Evolutionary conservation across 2,888 invertebrate species (phyloP), one percentile per base, ranked within the genome.

Genomic region (Pterobdella sp.): DNA sequence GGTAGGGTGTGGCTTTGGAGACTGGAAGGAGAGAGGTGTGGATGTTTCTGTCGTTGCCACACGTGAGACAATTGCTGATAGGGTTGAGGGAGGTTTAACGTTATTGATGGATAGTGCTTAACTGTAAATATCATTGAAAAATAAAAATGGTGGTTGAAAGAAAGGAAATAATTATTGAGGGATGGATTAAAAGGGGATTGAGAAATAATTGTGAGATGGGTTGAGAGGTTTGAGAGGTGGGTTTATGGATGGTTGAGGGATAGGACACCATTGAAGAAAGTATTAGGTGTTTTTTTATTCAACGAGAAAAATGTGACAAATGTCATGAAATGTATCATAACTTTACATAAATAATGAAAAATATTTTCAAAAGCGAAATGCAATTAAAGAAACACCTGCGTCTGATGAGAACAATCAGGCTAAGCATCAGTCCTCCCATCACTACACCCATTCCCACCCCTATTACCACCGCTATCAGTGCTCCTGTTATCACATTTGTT

Each of bases 391-490:
- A 42, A 18, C 60, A 56, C 60, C 60, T 56, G 60, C 60, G 60
- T n/a, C n/a, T 56, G 60, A 56, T 22, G 60, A 56, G 60, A 26
- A 56, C n/a, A 22, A 56, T 56, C n/a, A 4, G 26, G 60, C 60
- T 26, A 3, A 56, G 60, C 60, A 56, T 56, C n/a, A n/a, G 3
- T 3, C 14, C 60, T 3, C 60, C 60, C 60, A 56, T 56, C 60
- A 56, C 4, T 3, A 7, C n/a, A 26, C 60, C 60, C 60, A 56
- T 4, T n/a, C 7, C n/a, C 60, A 56, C 60, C 60, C 60, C 60
- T 3, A 56, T n/a, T 26, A 56, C 60, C 60, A 56, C 60, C 60
- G 60, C 60, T 26, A 56, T n/a, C n/a, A 56, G 26, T 26, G 60
- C 60, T 26, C 60, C 60, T 56, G 60, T 26, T 3, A 14, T 26